These are phyloP conservation scores for Nesidiocoris tenuis DNA, from an alignment of 2,888 invertebrate species.

Conservation along the genomic window DNA sequence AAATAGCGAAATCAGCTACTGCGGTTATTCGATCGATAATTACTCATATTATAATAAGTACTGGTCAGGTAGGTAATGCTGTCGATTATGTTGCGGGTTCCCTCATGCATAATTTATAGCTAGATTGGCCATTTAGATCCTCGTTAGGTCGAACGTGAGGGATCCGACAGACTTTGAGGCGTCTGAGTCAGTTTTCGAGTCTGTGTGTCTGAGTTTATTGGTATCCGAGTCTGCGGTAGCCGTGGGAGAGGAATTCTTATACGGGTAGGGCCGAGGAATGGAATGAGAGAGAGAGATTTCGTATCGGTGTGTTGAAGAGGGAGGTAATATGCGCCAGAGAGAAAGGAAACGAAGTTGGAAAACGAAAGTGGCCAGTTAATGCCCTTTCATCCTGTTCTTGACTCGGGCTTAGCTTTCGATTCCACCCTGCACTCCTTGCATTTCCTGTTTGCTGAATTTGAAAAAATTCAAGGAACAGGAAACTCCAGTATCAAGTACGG, in stretches of 20 bases:
- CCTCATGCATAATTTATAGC: too few relatives aligned
- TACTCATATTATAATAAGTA: too few relatives aligned
- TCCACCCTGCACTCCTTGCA: neutral
- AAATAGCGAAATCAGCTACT: too few relatives aligned
- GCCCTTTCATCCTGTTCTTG: neutral
- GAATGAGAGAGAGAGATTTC: neutral
- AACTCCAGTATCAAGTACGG: neutral
- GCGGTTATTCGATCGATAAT: too few relatives aligned
- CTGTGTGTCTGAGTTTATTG: neutral
- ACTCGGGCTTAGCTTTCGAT: neutral
- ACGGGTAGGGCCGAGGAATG: neutral
- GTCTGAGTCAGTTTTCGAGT: neutral
- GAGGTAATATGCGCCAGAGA: neutral
- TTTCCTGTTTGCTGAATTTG: neutral
- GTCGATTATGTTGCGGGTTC: too few relatives aligned
- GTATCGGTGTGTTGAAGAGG: too few relatives aligned
- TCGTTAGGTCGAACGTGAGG: neutral
- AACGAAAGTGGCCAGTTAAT: neutral
- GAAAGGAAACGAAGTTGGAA: neutral
- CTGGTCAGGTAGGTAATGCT: too few relatives aligned
- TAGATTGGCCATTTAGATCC: neutral
- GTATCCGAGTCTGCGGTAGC: neutral
- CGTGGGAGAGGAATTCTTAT: neutral
- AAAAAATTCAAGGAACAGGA: too few relatives aligned
- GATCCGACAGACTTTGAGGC: neutral